Percentiles rank a stretch among this genome's conserved stretches.
These are phyloP conservation scores for Rhinopomastus cyanomelas DNA, from an alignment of 2,113 vertebrate species.

Conservation along the genomic window DNA sequence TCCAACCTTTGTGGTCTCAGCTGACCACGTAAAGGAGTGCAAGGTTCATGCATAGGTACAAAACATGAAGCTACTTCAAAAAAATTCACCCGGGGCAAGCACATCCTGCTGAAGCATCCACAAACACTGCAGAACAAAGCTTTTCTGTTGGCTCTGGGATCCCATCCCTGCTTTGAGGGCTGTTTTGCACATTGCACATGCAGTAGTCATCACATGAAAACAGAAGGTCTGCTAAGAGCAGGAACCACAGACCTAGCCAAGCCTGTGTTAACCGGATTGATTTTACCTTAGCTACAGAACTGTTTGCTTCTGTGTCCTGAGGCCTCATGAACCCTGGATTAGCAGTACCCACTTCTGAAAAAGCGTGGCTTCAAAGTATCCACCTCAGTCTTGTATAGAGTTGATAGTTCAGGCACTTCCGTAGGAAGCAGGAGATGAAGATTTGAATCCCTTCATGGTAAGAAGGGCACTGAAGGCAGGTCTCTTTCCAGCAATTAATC, in stretches of 20 bases:
- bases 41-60: neutral
- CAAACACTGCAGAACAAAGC: constrained; percentile 1
- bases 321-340: neutral
- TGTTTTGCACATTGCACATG: neutral
- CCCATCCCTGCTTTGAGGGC: neutral
- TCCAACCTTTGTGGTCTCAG: neutral
- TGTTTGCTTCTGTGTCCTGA: neutral
- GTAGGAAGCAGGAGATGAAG: neutral
- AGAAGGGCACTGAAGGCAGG: neutral
- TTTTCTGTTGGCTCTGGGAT: neutral
- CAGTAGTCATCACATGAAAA: neutral
- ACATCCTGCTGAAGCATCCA: neutral
- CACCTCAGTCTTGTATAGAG: neutral
- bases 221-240: neutral
- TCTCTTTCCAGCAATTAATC: neutral
- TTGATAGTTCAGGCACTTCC: neutral
- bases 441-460: neutral
- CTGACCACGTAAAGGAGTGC: neutral
- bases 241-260: neutral
- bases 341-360: neutral
- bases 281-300: neutral
- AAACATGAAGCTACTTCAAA: neutral
- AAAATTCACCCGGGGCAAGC: constrained; percentile 19
- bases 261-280: neutral
- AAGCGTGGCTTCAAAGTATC: neutral